Base-by-base conservation (phyloP, 2,888 invertebrate genomes). In the Neoitamus cyanurus region DNA sequence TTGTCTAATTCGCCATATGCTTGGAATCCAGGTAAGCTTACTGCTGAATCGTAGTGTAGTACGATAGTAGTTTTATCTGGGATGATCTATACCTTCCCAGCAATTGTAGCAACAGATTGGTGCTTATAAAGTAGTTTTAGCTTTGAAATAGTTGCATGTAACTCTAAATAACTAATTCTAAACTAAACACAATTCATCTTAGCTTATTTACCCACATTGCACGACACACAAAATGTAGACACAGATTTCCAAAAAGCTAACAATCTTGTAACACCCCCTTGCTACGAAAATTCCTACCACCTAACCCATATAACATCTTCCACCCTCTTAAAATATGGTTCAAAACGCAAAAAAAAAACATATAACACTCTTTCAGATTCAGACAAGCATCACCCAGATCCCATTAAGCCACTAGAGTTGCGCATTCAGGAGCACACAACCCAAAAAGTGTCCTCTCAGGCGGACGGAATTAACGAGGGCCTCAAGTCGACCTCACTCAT, bases 401-500 rank as follows among this genome's bases (percentile, higher is more conserved):
- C 73, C n/a, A 36, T 73, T 36, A 73, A 42, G 20, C 77, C 77
- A 77, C 37, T 77, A 28, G 28, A 77, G 3, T 34, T 77, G 34
- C 77, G 77, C 1, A 46, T 77, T 30, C 42, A 77, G 34, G 77
- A 77, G 42, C 77, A 77, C 5, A 46, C 42, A 11, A 31, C 42
- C 9, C 42, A 15, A 34, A 73, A 73, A 36, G 9, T 36, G 11
- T 42, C 30, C 2, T 58, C 58, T n/a, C 73, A 73, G 31, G 13
- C 42, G n/a, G 46, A 83, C 3, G 34, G 83, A 9, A 85, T 89
- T 3, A 90, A 89, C 84, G 89, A 90, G 84, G 89, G 90, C 9
- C 86, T 91, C 48, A 91, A 91, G 87, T 91, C 91, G 30, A 91
- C 91, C 0, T 90, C 91, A 11, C 88, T 91, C 11, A 91, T 91